Conservation (phyloP, 2,888 invertebrate genomes). For the Drosophila dives region DNA sequence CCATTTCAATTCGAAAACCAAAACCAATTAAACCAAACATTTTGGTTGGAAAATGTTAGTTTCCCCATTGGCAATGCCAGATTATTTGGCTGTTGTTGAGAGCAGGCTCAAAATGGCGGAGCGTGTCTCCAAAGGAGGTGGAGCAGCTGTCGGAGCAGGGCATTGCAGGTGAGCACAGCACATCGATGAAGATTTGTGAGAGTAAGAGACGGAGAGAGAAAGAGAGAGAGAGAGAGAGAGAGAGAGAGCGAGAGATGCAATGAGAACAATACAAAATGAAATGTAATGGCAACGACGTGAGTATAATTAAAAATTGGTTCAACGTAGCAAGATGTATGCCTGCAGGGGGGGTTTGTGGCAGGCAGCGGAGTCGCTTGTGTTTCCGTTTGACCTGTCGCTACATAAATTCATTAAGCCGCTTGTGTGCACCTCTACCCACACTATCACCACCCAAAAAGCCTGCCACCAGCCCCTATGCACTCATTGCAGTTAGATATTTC, state of each 20-base stretch:
- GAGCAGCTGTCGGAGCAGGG: constrained; percentile 8
- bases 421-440: neutral
- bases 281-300: constrained; percentile 78
- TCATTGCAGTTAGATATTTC: constrained; percentile 45
- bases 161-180: constrained; percentile 37
- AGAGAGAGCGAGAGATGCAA: constrained; percentile 28
- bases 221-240: neutral
- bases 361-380: constrained; percentile 7
- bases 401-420: constrained; percentile 72
- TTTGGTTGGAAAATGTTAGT: constrained; percentile 52
- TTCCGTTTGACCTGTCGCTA: constrained; percentile 61
- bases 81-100: constrained; percentile 37
- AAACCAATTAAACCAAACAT: constrained; percentile 80
- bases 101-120: constrained; percentile 44
- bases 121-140: neutral
- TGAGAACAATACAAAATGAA: constrained; percentile 72
- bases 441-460: constrained; percentile 8
- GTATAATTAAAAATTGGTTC: constrained; percentile 69
- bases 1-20: constrained; percentile 58
- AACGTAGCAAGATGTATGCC: neutral
- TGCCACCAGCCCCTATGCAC: neutral
- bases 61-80: constrained; percentile 47
- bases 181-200: neutral
- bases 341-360: neutral
- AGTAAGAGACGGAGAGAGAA: neutral